Evolutionary conservation across 2,888 invertebrate species (phyloP).

Genomic region (Rhodophaea formosa): DNA sequence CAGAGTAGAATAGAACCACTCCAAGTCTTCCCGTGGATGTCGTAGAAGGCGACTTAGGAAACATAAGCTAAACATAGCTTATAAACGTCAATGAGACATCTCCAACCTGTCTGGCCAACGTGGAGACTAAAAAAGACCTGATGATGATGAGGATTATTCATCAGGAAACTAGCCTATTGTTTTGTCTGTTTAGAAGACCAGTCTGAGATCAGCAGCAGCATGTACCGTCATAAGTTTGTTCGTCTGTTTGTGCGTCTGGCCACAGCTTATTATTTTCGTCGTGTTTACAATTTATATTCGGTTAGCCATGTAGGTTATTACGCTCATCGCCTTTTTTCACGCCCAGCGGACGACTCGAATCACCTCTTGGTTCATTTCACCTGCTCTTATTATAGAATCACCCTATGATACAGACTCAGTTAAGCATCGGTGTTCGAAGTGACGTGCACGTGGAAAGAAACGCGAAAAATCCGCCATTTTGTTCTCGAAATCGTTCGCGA

Average conservation of each 20-base stretch:
- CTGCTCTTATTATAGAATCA: constrained; percentile 56
- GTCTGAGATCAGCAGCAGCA: too few species aligned
- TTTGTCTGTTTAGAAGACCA: too few species aligned
- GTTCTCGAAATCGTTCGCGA: constrained; percentile 10
- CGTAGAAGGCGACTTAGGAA: too few species aligned
- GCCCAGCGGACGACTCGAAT: constrained; percentile 48
- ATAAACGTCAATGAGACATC: too few species aligned
- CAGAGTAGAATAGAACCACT: too few species aligned
- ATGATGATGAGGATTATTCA: too few species aligned
- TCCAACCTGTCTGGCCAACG: too few species aligned
- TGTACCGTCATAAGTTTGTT: too few species aligned
- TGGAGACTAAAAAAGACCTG: too few species aligned
- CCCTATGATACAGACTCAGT: constrained; percentile 45
- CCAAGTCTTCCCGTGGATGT: too few species aligned
- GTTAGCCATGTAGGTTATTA: constrained; percentile 54
- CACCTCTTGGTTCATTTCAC: constrained; percentile 51
- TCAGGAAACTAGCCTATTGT: too few species aligned
- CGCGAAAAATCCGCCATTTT: constrained; percentile 20
- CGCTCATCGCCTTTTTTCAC: constrained; percentile 59
- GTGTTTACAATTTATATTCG: constrained; percentile 19
- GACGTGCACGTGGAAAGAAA: constrained; percentile 21
- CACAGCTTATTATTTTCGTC: not conserved
- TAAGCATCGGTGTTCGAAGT: constrained; percentile 41
- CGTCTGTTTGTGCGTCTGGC: not conserved
- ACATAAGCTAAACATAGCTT: too few species aligned